Conservation (phyloP, 2,113 vertebrate genomes). For the Stegastes partitus region DNA sequence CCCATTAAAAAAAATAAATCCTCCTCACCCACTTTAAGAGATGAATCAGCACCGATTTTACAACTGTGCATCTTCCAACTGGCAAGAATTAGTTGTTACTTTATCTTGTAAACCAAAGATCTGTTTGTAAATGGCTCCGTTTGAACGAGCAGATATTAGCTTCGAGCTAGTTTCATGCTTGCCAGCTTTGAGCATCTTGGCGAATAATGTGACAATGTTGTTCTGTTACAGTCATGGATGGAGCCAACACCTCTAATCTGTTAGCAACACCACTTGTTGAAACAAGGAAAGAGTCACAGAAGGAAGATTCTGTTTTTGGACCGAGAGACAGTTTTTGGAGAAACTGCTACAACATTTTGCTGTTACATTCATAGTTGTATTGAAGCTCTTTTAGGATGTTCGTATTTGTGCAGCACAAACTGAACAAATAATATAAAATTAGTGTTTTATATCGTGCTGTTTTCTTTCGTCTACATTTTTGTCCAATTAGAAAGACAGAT, state of each 20-base stretch:
- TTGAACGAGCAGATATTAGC: constrained; percentile 38
- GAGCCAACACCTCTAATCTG: constrained; percentile 49
- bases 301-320: neutral
- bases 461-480: too few species aligned
- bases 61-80: constrained; percentile 36
- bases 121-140: constrained; percentile 53
- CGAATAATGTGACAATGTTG: constrained; percentile 48
- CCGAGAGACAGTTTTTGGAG: neutral
- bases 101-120: constrained; percentile 54
- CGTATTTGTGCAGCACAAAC: too few species aligned
- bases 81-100: constrained; percentile 40
- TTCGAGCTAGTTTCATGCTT: constrained; percentile 39
- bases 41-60: constrained; percentile 33
- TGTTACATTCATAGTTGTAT: neutral
- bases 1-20: neutral
- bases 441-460: too few species aligned
- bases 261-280: constrained; percentile 52
- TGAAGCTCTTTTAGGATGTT: neutral
- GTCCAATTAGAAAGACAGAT: too few species aligned
- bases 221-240: constrained; percentile 22
- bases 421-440: too few species aligned
- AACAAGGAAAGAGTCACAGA: constrained; percentile 28
- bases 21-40: neutral
- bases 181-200: constrained; percentile 48
- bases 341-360: neutral